Base-by-base conservation (phyloP, 2,113 vertebrate genomes). In the Chaenocephalus aceratus region DNA sequence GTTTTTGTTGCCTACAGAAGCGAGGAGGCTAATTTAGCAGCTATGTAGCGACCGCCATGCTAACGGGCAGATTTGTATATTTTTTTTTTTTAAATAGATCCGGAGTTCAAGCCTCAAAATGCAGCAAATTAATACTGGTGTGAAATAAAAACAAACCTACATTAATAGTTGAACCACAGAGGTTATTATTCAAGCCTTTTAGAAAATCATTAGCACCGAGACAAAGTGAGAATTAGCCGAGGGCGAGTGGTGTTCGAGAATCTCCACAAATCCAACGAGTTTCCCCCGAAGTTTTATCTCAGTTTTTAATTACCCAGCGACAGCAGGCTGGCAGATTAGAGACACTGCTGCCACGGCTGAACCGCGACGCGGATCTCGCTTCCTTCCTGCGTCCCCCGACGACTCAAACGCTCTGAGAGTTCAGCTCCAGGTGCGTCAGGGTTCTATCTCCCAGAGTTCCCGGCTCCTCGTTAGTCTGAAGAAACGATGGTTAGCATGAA, bases 171-270 rank as follows among this genome's bases (percentile, higher is more conserved):
- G 9, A 68, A 45, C 75, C 70, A 62, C 72, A 58, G 61, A 71
- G 48, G 54, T 61, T 21, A 0, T 71, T 58, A 77, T 11, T 81
- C 44, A 78, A 75, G 72, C 75, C 21, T 44, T 71, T 71, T 80
- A 65, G 77, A 75, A 67, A 72, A 57, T 59, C 15, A 26, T 77
- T 84, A 88, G 88, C 88, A 90, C 86, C 86, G 34, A 21, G 56
- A 74, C n/a, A 21, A 41, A 11, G 1, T 9, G 41, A 79, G 71
- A 68, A 75, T 78, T 49, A 74, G 69, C 18, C 30, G 34, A 69
- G 63, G 21, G 3, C 52, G 46, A 57, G 83, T 45, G 68, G 54
- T 10, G 57, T 64, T 58, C 12, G 18, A 15, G 52, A 13, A 8
- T 45, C 1, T 21, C 61, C 44, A 36, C 51, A 7, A 21, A 16